A percentile compares a stretch with the other conserved stretches of the same genome.
Conservation (phyloP, 1,140 invertebrate genomes). For the Hesperophylax magnus region DNA sequence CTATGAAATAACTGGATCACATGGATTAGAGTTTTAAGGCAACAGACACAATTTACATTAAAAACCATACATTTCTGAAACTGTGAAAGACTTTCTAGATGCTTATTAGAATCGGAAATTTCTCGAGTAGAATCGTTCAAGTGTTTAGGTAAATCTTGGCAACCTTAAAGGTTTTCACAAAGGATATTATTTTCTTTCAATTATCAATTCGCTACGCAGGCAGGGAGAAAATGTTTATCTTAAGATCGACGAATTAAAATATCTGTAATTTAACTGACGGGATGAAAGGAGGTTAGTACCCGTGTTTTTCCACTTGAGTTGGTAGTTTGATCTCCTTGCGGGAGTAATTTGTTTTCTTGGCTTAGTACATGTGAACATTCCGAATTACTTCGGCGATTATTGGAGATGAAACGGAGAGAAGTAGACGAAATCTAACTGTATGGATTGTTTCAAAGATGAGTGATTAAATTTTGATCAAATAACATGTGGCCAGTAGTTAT, state of each 20-base stretch:
- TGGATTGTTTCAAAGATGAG: conserved; percentile 10
- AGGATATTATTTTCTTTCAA: conserved; percentile 36
- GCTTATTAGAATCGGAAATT: background rate
- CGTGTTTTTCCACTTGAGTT: conserved; percentile 49
- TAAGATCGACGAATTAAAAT: conserved; percentile 32
- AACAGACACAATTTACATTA: no score
- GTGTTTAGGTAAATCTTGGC: conserved; percentile 2
- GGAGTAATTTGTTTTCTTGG: conserved; percentile 49
- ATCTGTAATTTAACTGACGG: conserved; percentile 43
- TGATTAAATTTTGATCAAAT: conserved; percentile 19
- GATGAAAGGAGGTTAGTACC: conserved; percentile 4
- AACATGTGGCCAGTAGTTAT: background rate
- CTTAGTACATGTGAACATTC: conserved; percentile 37
- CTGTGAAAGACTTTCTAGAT: no score
- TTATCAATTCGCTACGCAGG: conserved; percentile 23
- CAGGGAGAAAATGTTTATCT: conserved; percentile 26
- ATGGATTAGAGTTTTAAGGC: no score
- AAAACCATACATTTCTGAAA: no score
- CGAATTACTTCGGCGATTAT: conserved; percentile 32
- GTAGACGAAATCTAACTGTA: conserved; percentile 1
- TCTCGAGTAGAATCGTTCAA: background rate
- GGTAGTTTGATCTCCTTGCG: conserved; percentile 51
- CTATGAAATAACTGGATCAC: no score
- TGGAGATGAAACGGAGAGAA: conserved; percentile 27
- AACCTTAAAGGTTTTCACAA: conserved; percentile 20